Evolutionary conservation across 1,140 invertebrate species (phyloP), one percentile per base, ranked within the genome.

Genomic region (Euura saliciscinereae): DNA sequence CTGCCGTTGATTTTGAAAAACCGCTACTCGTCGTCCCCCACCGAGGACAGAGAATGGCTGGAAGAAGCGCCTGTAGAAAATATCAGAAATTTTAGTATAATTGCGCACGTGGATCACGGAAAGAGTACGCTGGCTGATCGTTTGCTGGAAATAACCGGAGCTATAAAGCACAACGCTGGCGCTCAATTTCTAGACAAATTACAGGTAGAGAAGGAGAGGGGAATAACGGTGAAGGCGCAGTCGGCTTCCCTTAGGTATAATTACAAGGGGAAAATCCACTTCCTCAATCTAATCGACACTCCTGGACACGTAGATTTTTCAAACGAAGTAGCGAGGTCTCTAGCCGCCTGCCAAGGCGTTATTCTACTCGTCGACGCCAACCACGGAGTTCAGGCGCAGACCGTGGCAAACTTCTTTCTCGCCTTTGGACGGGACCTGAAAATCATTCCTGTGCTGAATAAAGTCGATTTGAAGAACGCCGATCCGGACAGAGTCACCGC

Each of bases 291-390:
- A 3, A 99, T 99, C 76, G 98, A 99, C 86, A 99, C 98, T 28
- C 98, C 98, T 45, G 98, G 98, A 43, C 98, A 99, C 91, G 98
- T 99, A 8, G 98, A 99, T 86, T 99, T 99, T 88, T 93, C 95
- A 4, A 98, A 96, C 89, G 98, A 99, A 91, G 98, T 99, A n/a
- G 90, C 94, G 3, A 88, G 94, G 66, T 98, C 97, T 46, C 89
- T 99, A 74, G 90, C 93, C 74, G 96, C 97, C 43, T 99, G 97
- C 85, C 95, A 99, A 90, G 98, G 98, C 2, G 98, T 98, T 5
- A 91, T 99, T 75, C 86, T 99, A 6, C 84, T 99, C 43, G 95
- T 99, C 0, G 98, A 99, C 90, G 97, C 98, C 3, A 99, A 98
- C 88, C 95, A 98, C 84, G 97, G 96, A 11, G 93, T 99, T 51